These are phyloP conservation scores for Helogale parvula DNA, from an alignment of 2,113 vertebrate genomes.

Conservation along the genomic window DNA sequence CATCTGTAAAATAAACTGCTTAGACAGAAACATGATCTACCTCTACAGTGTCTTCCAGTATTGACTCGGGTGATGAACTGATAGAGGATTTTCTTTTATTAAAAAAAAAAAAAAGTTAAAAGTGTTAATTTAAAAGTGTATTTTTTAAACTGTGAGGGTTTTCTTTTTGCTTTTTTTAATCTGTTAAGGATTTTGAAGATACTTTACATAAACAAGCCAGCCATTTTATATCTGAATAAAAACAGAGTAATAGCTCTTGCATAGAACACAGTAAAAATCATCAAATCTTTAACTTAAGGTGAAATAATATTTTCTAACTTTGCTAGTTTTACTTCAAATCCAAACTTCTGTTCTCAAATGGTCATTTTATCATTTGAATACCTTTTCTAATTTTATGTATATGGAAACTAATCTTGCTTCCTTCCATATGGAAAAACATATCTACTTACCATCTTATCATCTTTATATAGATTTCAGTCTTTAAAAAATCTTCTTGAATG, in stretches of 20 bases:
- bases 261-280: conserved; percentile 53
- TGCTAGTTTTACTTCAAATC: conserved; percentile 56
- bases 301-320: conserved; percentile 57
- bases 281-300: conserved; percentile 28
- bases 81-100: conserved; percentile 35
- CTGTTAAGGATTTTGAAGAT: conserved; percentile 7
- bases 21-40: not conserved
- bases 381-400: conserved; percentile 45
- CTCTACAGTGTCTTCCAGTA: not conserved
- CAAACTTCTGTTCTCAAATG: conserved; percentile 51
- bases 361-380: conserved; percentile 39
- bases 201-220: conserved; percentile 60
- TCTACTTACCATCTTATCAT: conserved; percentile 26
- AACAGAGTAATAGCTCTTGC: not conserved
- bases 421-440: conserved; percentile 32
- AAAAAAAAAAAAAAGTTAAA: conserved; percentile 50
- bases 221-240: conserved; percentile 70
- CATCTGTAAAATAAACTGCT: conserved; percentile 52
- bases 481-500: conserved; percentile 17
- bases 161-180: not conserved
- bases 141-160: not conserved
- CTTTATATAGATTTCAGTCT: not conserved
- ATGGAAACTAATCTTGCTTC: conserved; percentile 41
- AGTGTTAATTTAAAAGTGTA: not conserved
- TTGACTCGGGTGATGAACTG: conserved; percentile 23